Evolutionary conservation across 2,888 invertebrate genomes (phyloP).

Genomic region (Limulus polyphemus): DNA sequence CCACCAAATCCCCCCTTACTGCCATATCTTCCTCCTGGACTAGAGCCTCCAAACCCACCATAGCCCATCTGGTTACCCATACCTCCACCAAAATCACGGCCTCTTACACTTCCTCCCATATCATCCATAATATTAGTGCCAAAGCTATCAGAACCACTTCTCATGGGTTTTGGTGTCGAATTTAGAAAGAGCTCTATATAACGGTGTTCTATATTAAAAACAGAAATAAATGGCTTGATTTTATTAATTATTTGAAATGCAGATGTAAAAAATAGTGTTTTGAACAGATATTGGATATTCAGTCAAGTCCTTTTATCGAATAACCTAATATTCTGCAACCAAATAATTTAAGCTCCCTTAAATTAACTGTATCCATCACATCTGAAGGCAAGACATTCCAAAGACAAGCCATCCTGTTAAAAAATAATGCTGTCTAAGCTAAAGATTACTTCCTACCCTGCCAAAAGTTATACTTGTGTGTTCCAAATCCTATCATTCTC

Average conservation of each 20-base stretch:
- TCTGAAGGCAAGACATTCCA: no score
- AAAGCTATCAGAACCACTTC: not conserved
- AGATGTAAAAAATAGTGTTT: no score
- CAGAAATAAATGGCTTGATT: not conserved
- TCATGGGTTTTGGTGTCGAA: slow-evolving; percentile 20
- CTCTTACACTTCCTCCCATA: not conserved
- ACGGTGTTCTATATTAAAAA: slow-evolving; percentile 44
- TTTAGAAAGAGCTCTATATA: slow-evolving; percentile 27
- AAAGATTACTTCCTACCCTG: no score
- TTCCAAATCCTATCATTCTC: no score
- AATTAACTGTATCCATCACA: no score
- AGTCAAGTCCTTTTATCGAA: no score
- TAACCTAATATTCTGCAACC: no score
- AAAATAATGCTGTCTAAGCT: no score
- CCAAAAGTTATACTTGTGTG: no score
- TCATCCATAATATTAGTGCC: not conserved
- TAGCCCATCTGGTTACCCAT: not conserved
- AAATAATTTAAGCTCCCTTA: no score
- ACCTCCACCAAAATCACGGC: slow-evolving; percentile 13
- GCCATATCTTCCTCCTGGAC: slow-evolving; percentile 5
- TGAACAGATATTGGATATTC: no score
- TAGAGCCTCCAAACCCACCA: slow-evolving; percentile 2
- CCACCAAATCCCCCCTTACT: slow-evolving; percentile 5
- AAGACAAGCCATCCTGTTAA: no score
- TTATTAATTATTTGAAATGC: slow-evolving; percentile 1